Conservation (phyloP, 2,113 vertebrate species). For the Corythornis cristatus region DNA sequence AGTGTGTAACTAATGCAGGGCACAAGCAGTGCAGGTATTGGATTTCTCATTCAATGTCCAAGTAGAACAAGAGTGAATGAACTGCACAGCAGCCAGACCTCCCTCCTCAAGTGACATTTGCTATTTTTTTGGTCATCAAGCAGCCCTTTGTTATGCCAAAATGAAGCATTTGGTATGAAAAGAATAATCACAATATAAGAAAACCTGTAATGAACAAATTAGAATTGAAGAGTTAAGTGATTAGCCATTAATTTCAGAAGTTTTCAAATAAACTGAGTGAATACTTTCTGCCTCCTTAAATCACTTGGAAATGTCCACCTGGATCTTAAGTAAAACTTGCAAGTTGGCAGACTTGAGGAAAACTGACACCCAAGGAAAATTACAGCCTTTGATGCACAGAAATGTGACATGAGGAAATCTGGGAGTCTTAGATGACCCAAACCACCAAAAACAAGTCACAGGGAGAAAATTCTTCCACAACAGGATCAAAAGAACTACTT, state of each 20-base stretch:
- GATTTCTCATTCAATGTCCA: neutral
- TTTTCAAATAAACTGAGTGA: neutral
- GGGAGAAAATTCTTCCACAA: neutral
- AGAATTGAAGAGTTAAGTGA: neutral
- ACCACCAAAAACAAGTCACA: neutral
- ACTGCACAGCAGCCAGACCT: neutral
- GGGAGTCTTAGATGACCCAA: neutral
- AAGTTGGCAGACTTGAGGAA: neutral
- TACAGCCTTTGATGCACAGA: neutral
- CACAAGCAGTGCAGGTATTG: neutral
- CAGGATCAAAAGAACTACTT: neutral
- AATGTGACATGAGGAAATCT: neutral
- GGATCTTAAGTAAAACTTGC: neutral
- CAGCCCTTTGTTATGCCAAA: neutral
- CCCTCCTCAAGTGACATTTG: neutral
- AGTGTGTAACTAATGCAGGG: neutral
- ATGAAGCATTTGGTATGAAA: neutral
- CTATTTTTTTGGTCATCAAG: neutral
- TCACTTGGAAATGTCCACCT: neutral
- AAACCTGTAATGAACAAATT: neutral
- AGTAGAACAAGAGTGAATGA: neutral
- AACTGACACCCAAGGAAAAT: neutral
- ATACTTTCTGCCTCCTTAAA: neutral
- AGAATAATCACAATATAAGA: neutral
- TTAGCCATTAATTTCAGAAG: neutral